Evolutionary conservation across 1,140 invertebrate genomes (phyloP), one percentile per base, ranked within the genome.

Genomic region (Prorops nasuta): DNA sequence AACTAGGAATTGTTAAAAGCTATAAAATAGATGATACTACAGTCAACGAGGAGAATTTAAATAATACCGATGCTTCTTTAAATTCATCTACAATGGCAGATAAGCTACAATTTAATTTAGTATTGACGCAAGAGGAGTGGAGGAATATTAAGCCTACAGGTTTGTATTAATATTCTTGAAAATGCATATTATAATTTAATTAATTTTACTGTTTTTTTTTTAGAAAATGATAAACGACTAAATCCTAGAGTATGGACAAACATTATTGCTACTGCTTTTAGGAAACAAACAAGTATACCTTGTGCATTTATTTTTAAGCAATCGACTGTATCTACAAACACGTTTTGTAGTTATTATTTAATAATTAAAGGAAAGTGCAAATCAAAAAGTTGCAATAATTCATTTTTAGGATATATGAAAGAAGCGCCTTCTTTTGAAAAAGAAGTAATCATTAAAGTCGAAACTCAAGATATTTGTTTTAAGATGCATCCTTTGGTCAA

Each of bases 371-470:
- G 45, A 8, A 20, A 7, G 37, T 54, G 51, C 40, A 48, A 34
- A n/a, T 43, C 41, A 18, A 39, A 37, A 36, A 12, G 19, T 0
- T 54, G 51, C 34, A 34, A 40, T n/a, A 54, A 54, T 32, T 39
- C 9, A 37, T 44, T 54, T 16, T 36, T 20, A 7, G 51, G 45
- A 37, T 1, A 19, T 6, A 16, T 21, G 35, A 12, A 35, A 22
- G 21, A 37, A 20, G n/a, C n/a, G n/a, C 32, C 38, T 21, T 32
- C 28, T 10, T 6, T 4, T 10, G 16, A 36, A 14, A 34, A 28
- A 21, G 34, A 22, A 16, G 3, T 54, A 14, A 21, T n/a, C 3
- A 35, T 48, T 6, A 8, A 34, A 10, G 36, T 54, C 0, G 42
- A 21, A 39, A 54, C 51, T 20, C 32, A 45, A 17, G 36, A 54